phyloP scores from a whole-genome alignment of 1,140 invertebrate genomes.

The Caenorhabditis tropicalis region DNA sequence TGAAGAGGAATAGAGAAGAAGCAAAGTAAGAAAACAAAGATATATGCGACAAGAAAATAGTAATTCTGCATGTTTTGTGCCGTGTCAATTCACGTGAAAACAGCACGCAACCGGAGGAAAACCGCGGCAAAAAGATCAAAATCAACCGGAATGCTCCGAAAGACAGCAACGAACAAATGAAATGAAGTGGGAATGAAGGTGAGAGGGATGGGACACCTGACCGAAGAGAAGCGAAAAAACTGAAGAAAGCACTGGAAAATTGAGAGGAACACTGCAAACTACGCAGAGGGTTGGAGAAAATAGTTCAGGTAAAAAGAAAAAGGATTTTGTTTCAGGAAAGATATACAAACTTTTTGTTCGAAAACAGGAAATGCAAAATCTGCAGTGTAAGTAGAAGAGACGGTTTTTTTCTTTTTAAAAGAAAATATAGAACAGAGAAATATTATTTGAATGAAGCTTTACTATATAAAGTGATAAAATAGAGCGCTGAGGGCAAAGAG shows the following conservation, averaged over 20 bases:
- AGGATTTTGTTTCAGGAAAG: not conserved
- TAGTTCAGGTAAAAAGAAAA: not conserved
- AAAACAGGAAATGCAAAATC: too few relatives aligned
- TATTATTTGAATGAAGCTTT: too few relatives aligned
- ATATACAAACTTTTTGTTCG: not conserved
- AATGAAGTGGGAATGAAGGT: not conserved
- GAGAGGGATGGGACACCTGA: constrained; percentile 11
- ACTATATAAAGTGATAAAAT: not conserved
- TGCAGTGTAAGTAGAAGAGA: too few relatives aligned
- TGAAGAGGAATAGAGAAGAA: not conserved
- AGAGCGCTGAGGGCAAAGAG: constrained; percentile 5
- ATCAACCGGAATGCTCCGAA: not conserved
- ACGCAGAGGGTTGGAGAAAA: not conserved
- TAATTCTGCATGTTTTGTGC: not conserved
- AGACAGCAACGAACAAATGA: not conserved
- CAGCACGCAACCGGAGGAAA: not conserved
- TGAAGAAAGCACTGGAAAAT: too few relatives aligned
- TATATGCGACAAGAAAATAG: not conserved
- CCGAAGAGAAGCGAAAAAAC: not conserved
- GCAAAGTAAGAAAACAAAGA: not conserved
- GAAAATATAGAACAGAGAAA: too few relatives aligned
- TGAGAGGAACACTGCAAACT: not conserved
- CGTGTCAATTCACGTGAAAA: constrained; percentile 13
- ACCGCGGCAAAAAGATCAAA: not conserved
- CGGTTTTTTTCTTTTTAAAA: too few relatives aligned